Evolutionary conservation across 2,888 invertebrate genomes (phyloP), one percentile per base, ranked within the genome.

Genomic region (Lasioglossum vierecki): DNA sequence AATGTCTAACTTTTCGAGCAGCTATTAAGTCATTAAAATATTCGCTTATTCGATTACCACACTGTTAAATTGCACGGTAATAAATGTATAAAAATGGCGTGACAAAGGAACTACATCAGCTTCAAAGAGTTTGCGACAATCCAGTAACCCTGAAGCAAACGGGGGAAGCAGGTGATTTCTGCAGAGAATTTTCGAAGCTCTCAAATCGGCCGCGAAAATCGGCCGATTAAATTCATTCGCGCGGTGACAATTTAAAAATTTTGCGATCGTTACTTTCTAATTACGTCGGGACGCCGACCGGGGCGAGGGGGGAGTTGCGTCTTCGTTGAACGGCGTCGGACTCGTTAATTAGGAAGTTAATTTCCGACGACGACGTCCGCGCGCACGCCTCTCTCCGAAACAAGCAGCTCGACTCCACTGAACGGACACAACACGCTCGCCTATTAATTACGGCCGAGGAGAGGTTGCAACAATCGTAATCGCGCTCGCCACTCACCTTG

Each of bases 401-500:
- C 68, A 22, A 68, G 68, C 68, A 0, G 22, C 39, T 57, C 76
- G 41, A 13, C 70, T 30, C 63, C 63, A 30, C 30, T 63, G 13
- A n/a, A 22, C 70, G 70, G 41, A 70, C 76, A 63, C 53, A 57
- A 57, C 70, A 81, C 86, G 81, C 73, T 90, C 85, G 83, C 82
- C 72, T 91, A 93, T 93, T 92, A 92, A 93, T 93, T 93, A 91
- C 78, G 84, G 60, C 80, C 76, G 82, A 79, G 76, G 30, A 73
- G 68, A 68, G 22, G 77, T 83, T 60, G 88, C 88, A 88, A 90
- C 89, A 88, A 87, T 88, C 86, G 84, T 90, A 85, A 91, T 91
- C 88, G 82, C 82, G 84, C 88, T 86, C 81, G 83, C 83, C 39
- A 49, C 84, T 92, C 83, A 89, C 93, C 93, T 94, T 94, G 94